Base-by-base conservation (phyloP, 2,113 vertebrate species). In the Ciconia maguari region DNA sequence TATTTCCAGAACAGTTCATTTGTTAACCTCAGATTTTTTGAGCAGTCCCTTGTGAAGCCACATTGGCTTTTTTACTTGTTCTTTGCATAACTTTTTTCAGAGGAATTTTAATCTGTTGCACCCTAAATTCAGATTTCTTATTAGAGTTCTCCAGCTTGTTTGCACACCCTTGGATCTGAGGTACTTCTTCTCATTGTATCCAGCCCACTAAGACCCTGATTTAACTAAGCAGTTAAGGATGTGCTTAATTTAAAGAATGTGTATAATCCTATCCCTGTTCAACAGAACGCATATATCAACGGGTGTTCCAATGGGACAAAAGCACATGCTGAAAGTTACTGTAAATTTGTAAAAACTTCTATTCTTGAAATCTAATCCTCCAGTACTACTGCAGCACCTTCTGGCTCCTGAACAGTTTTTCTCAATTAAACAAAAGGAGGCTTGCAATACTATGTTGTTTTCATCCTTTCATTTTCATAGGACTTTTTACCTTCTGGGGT, bases 1-100 rank as follows among this genome's bases (percentile, higher is more conserved):
- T 41, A 91, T 96, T 96, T 94, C 83, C 81, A 83, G 65, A 91
- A 88, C 69, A 91, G 83, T 78, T 94, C 57, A 93, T 93, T 94
- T 83, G 52, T 89, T 93, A 95, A 89, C 58, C 89, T 94, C 91
- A 82, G 48, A 41, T 57, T 91, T 95, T 83, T 69, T 87, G 60
- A 94, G 30, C 41, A 61, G 70, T 91, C 77, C 34, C 87, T 91
- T 85, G 83, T 82, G 77, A 94, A 95, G 83, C 74, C 70, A 87
- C 57, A 42, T 27, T 76, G 27, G 4, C 19, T 90, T 92, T 93
- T 92, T 69, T 1, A 54, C 52, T 89, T 88, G 22, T 70, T 92
- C 60, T 92, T 75, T 87, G 61, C 10, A 7, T 66, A 75, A 62
- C 48, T 80, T 83, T 92, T 84, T 78, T 52, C 65, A 91, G 61